phyloP scores from a whole-genome alignment of 1,140 invertebrate species.

The Orussus abietinus region DNA sequence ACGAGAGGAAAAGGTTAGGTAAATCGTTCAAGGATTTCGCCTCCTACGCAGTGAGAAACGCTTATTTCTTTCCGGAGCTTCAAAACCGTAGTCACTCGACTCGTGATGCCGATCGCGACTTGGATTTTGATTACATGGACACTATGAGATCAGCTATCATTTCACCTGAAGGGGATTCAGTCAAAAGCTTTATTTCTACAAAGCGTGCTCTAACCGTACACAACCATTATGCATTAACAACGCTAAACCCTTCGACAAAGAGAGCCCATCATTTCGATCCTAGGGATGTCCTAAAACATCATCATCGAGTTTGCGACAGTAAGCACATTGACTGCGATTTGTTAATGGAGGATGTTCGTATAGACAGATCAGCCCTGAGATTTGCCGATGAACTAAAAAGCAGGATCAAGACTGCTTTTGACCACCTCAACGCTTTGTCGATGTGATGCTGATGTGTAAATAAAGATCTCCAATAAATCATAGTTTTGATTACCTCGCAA shows the following conservation, averaged over 20 bases:
- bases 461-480: too few species aligned
- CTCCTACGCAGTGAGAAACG: slow-evolving; percentile 63
- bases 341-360: slow-evolving; percentile 34
- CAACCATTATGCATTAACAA: slow-evolving; percentile 69
- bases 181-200: slow-evolving; percentile 69
- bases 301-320: slow-evolving; percentile 40
- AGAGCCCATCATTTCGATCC: slow-evolving; percentile 49
- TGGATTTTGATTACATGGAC: slow-evolving; percentile 49
- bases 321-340: slow-evolving; percentile 40
- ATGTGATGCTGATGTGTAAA: too few species aligned
- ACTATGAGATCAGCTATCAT: slow-evolving; percentile 55
- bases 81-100: slow-evolving; percentile 24
- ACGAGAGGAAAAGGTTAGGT: slow-evolving; percentile 36
- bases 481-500: too few species aligned
- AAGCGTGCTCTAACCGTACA: slow-evolving; percentile 64
- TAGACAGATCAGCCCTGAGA: slow-evolving; percentile 37
- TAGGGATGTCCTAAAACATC: slow-evolving; percentile 40
- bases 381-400: slow-evolving; percentile 35
- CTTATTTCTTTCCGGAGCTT: slow-evolving; percentile 59
- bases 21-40: slow-evolving; percentile 50
- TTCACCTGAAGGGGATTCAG: slow-evolving; percentile 62
- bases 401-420: slow-evolving; percentile 30
- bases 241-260: slow-evolving; percentile 56
- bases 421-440: slow-evolving; percentile 25
- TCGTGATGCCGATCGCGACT: slow-evolving; percentile 16